Conservation (phyloP, 2,797 vertebrate genomes). For the Lophotriccus pileatus region DNA sequence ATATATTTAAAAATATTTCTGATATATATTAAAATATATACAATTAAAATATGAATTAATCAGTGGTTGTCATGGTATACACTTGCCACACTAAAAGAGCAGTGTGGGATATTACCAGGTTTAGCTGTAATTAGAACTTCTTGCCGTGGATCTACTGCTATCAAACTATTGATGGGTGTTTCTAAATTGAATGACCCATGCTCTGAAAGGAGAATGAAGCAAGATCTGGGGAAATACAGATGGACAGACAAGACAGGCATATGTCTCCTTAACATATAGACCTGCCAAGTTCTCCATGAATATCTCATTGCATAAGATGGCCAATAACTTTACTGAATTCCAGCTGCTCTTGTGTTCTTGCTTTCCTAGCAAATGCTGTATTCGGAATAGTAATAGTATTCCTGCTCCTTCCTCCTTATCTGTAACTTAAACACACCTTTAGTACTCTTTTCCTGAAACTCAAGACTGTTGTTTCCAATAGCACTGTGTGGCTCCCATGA, state of each 20-base stretch:
- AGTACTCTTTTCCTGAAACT: background rate
- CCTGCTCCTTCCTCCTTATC: background rate
- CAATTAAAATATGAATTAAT: background rate
- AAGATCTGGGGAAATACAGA: background rate
- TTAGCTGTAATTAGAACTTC: background rate
- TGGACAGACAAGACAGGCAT: background rate
- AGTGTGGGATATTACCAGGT: background rate
- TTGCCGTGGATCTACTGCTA: background rate
- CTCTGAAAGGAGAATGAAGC: background rate
- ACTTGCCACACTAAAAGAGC: background rate
- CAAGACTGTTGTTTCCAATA: background rate
- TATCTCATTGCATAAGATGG: background rate
- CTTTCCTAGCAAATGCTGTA: background rate
- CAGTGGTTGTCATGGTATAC: background rate
- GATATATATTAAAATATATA: background rate
- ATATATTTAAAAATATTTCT: background rate
- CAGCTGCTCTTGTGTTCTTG: background rate
- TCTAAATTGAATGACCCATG: background rate
- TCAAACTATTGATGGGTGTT: background rate
- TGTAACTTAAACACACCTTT: background rate
- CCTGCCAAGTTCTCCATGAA: background rate
- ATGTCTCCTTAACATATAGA: background rate
- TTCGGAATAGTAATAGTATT: background rate
- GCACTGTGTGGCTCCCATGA: background rate
- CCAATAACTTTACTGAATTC: background rate